Evolutionary conservation across 2,797 vertebrate genomes (phyloP).

Genomic region (Phrynocephalus vlangalii): DNA sequence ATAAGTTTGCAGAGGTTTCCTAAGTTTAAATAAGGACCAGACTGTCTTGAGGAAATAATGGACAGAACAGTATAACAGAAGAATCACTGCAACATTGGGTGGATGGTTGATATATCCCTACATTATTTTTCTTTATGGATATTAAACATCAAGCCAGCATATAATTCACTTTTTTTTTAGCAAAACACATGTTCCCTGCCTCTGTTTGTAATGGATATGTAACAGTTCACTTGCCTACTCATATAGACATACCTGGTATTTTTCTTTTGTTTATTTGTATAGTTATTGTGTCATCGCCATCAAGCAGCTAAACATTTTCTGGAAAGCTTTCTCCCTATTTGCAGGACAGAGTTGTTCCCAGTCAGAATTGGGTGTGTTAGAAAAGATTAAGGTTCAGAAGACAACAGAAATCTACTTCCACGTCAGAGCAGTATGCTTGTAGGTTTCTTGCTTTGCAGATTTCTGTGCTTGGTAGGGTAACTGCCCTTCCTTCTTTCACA

Average conservation of each 20-base stretch:
- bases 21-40: constrained; percentile 59
- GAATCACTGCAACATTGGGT: constrained; percentile 37
- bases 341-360: neutral
- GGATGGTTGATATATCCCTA: constrained; percentile 2
- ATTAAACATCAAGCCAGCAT: neutral
- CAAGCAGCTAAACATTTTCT: neutral
- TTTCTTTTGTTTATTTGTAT: neutral
- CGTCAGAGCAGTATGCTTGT: no score
- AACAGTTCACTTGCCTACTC: neutral
- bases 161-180: constrained; percentile 13
- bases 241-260: no score
- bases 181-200: neutral
- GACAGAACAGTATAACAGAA: constrained; percentile 43
- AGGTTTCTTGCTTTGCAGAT: constrained; percentile 7
- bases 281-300: neutral
- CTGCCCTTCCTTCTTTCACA: neutral
- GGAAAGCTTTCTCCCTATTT: neutral
- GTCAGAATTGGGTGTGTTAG: neutral
- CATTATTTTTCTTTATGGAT: neutral
- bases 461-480: neutral
- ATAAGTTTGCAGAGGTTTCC: constrained; percentile 39
- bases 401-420: neutral
- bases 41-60: constrained; percentile 19
- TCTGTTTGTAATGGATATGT: constrained; percentile 7
- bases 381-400: neutral